Evolutionary conservation across 2,797 vertebrate species (phyloP).

Genomic region (Thaleichthys pacificus): DNA sequence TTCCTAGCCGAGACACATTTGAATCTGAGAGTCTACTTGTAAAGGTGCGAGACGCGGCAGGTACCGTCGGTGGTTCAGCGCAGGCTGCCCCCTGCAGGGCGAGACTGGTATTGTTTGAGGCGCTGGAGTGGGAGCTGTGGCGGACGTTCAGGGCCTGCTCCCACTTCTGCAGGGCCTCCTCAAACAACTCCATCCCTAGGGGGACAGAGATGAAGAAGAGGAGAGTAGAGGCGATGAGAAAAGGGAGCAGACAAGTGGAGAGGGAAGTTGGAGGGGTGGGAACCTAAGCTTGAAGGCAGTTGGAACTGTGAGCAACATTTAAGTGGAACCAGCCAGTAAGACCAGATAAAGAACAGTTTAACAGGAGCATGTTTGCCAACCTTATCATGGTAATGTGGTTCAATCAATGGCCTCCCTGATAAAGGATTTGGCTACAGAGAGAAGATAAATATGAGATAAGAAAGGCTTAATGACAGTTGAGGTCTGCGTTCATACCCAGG

Average conservation of each 20-base stretch:
- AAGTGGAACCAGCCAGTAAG: not conserved
- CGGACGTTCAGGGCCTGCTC: slow-evolving; percentile 90
- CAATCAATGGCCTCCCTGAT: not conserved
- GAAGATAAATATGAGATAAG: not conserved
- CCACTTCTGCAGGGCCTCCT: slow-evolving; percentile 96
- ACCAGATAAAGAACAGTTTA: not conserved
- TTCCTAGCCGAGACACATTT: not conserved
- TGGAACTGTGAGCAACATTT: not conserved
- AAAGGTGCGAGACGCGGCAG: not conserved
- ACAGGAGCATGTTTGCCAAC: not conserved
- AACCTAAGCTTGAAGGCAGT: not conserved
- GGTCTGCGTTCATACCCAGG: slow-evolving; percentile 76
- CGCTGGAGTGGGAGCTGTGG: slow-evolving; percentile 72
- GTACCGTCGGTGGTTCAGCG: slow-evolving; percentile 22
- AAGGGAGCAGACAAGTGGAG: not conserved
- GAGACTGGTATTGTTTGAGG: slow-evolving; percentile 71
- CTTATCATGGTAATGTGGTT: not conserved
- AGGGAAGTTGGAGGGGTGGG: not conserved
- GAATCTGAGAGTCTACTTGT: too few species aligned
- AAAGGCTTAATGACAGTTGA: not conserved
- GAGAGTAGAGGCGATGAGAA: not conserved
- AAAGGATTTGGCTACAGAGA: not conserved
- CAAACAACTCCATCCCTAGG: slow-evolving; percentile 95
- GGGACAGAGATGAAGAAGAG: not conserved
- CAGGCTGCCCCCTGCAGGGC: slow-evolving; percentile 61